Conservation (phyloP, 2,888 invertebrate genomes). For the Spodoptera littoralis region DNA sequence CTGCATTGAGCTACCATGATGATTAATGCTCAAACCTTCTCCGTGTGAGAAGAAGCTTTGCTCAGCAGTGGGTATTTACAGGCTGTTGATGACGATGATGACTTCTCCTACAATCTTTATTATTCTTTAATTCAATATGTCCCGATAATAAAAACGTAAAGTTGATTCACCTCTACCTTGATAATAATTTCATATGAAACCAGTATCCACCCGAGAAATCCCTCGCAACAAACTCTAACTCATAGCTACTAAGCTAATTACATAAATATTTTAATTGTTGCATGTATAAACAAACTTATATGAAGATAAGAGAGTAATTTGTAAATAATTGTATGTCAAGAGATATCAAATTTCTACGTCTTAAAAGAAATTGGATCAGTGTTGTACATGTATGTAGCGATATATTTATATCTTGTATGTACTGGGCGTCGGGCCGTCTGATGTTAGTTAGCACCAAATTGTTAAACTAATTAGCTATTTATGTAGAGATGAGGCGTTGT, state of each 20-base stretch:
- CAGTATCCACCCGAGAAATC: no score
- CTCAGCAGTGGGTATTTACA: no score
- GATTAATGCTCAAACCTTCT: no score
- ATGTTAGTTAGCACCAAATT: constrained; percentile 30
- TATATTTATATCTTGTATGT: constrained; percentile 1
- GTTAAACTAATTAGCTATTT: constrained; percentile 37
- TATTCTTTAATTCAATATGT: no score
- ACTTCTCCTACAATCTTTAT: no score
- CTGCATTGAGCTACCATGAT: no score
- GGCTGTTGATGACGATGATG: no score
- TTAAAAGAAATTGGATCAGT: constrained; percentile 30
- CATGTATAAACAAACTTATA: neutral
- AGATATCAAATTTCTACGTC: constrained; percentile 23
- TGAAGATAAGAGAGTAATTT: constrained; percentile 39
- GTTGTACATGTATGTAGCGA: constrained; percentile 12
- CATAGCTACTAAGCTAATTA: constrained; percentile 4
- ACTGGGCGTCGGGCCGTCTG: constrained; percentile 44
- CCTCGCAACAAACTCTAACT: no score
- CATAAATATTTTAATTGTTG: constrained; percentile 20
- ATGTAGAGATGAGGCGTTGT: constrained; percentile 5
- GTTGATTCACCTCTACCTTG: no score
- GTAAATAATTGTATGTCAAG: constrained; percentile 35
- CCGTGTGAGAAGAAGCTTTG: no score
- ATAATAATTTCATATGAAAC: no score
- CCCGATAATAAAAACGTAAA: no score